phyloP scores from a whole-genome alignment of 2,113 vertebrate species.

The Pardalotus punctatus region DNA sequence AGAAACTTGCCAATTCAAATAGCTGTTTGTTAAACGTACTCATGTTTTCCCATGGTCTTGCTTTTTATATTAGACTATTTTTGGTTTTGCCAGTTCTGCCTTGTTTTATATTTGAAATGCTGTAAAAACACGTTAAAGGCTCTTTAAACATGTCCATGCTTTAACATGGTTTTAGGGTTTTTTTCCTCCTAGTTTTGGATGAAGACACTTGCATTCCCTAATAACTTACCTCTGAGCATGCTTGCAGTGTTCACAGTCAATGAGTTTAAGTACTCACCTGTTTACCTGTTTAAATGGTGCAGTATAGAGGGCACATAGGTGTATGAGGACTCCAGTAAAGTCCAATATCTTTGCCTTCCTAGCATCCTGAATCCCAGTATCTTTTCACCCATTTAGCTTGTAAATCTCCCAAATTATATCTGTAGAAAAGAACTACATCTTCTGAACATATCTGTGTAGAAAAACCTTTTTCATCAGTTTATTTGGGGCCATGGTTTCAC shows the following conservation, averaged over 20 bases:
- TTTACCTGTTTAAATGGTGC: neutral
- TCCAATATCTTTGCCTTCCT: neutral
- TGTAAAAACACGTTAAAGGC: neutral
- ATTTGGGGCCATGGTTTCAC: neutral
- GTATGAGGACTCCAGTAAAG: neutral
- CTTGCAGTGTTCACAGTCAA: neutral
- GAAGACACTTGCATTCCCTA: neutral
- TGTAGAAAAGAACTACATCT: neutral
- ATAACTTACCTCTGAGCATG: neutral
- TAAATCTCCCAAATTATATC: neutral
- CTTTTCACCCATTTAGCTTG: neutral
- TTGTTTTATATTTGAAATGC: neutral
- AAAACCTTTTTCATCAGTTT: neutral
- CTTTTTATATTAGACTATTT: neutral
- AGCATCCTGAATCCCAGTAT: neutral
- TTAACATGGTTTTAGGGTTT: neutral
- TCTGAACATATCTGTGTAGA: neutral
- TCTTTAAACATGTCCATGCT: neutral
- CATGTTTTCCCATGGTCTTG: neutral
- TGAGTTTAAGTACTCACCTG: neutral
- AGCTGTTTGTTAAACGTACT: neutral
- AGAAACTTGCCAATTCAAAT: neutral
- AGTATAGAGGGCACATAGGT: neutral
- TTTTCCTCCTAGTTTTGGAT: neutral
- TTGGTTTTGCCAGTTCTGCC: neutral